These are phyloP conservation scores for Muntiacus muntjak DNA, from an alignment of 2,113 vertebrate genomes.

Conservation along the genomic window DNA sequence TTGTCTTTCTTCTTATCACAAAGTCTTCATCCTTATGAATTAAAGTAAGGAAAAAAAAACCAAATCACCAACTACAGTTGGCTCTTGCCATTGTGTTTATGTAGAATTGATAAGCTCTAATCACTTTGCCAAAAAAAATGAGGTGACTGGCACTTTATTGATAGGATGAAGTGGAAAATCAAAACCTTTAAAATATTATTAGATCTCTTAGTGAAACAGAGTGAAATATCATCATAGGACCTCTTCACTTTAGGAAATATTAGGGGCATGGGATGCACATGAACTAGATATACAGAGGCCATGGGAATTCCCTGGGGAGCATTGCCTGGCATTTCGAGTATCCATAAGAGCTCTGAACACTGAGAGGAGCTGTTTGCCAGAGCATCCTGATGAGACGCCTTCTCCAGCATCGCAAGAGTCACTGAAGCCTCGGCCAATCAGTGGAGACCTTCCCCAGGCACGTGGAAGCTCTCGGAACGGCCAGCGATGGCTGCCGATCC, in stretches of 20 bases:
- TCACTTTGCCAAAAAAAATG: not conserved
- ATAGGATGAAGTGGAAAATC: not conserved
- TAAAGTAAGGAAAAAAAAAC: not conserved
- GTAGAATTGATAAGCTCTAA: not conserved
- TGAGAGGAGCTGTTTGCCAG: not conserved
- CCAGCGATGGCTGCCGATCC: not conserved
- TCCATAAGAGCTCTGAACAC: too few species aligned
- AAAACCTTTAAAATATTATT: not conserved
- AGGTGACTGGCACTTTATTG: not conserved
- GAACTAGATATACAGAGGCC: not conserved
- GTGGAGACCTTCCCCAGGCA: not conserved
- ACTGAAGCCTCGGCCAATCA: not conserved
- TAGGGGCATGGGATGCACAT: not conserved
- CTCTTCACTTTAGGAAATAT: not conserved
- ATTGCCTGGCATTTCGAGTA: not conserved
- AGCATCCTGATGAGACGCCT: accelerated
- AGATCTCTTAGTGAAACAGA: not conserved
- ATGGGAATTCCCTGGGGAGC: not conserved
- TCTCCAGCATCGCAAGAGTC: not conserved
- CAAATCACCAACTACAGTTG: not conserved
- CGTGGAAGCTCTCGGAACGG: not conserved
- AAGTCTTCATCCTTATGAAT: not conserved
- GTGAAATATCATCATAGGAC: not conserved
- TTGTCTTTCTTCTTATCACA: not conserved
- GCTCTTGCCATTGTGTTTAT: not conserved